Evolutionary conservation across 2,888 invertebrate species (phyloP).

Genomic region (Ochropacha duplaris): DNA sequence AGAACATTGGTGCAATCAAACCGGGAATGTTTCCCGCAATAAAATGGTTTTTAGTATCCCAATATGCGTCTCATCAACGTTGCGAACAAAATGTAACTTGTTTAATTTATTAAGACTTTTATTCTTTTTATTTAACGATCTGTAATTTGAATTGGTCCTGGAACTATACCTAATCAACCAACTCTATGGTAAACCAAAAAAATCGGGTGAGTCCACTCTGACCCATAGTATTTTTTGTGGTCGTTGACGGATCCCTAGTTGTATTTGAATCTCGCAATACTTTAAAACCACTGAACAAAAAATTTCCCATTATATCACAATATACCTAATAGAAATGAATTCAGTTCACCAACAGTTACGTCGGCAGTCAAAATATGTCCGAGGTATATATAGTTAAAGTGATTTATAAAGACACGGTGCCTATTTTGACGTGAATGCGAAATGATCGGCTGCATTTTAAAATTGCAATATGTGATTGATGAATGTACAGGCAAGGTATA

Average conservation of each 20-base stretch:
- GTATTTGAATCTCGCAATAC: no score
- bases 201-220: no score
- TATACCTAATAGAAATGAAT: no score
- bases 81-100: constrained; percentile 61
- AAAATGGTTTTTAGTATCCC: constrained; percentile 67
- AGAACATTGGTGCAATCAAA: constrained; percentile 42
- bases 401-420: neutral
- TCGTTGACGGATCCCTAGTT: no score
- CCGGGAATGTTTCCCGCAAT: constrained; percentile 64
- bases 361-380: neutral
- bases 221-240: no score
- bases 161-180: neutral
- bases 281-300: no score
- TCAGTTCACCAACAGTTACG: neutral
- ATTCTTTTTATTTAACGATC: constrained; percentile 63
- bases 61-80: constrained; percentile 70
- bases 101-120: constrained; percentile 74
- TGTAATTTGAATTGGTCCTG: constrained; percentile 39
- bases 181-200: neutral
- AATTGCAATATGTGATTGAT: neutral
- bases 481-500: neutral
- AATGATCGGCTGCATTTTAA: neutral
- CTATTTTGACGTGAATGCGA: neutral
- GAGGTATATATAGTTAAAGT: neutral
- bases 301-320: no score